A percentile compares a stretch with the other conserved stretches of the same genome.
These are phyloP conservation scores for Falco cherrug DNA, from an alignment of 2,797 vertebrate species.

Conservation along the genomic window DNA sequence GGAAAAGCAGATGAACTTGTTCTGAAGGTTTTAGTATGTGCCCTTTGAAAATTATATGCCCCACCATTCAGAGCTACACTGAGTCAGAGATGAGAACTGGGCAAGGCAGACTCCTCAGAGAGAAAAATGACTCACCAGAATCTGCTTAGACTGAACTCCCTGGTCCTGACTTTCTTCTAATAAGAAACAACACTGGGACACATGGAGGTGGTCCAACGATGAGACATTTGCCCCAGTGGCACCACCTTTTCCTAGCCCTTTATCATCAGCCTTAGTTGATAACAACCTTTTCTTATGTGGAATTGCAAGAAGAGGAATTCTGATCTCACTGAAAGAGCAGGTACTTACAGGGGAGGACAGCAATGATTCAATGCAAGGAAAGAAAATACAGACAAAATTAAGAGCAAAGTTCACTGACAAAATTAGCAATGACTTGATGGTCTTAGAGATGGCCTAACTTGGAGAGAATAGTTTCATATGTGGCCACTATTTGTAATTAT, in stretches of 20 bases:
- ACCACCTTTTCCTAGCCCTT: neutral
- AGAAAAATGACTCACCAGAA: conserved; percentile 34
- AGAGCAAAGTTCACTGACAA: neutral
- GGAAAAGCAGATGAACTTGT: conserved; percentile 7
- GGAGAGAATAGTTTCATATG: neutral
- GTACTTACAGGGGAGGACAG: neutral
- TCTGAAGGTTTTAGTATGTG: neutral
- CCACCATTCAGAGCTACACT: conserved; percentile 5
- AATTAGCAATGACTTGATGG: neutral
- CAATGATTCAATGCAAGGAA: neutral
- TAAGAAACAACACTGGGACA: neutral
- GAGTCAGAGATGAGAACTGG: conserved; percentile 32
- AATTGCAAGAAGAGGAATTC: neutral
- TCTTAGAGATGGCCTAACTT: neutral
- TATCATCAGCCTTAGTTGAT: neutral
- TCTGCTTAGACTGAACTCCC: neutral
- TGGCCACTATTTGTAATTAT: neutral
- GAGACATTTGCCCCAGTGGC: neutral
- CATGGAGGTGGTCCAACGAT: neutral
- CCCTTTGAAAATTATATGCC: conserved; percentile 23
- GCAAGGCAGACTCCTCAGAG: neutral
- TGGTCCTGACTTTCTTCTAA: neutral
- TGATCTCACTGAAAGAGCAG: neutral
- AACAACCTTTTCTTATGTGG: neutral
- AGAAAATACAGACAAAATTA: neutral